Base-by-base conservation (phyloP, 2,113 vertebrate genomes). In the Mormyrus iriodes region DNA sequence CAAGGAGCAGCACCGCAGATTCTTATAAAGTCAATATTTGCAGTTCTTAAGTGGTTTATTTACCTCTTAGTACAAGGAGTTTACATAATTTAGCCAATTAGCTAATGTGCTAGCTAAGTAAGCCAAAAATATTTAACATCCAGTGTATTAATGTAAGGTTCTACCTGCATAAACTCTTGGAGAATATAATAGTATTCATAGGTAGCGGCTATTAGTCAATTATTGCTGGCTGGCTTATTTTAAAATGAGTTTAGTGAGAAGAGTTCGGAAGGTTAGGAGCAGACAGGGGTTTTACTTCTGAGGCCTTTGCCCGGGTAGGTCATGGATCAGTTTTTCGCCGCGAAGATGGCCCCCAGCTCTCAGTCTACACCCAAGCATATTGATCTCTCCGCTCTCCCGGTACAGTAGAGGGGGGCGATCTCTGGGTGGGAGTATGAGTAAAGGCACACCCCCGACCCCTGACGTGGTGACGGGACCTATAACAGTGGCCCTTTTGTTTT, bases 251-350 rank as follows among this genome's bases (percentile, higher is more conserved):
- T 35, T 24, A 48, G 39, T 13, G 39, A 83, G 21, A 46, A 39
- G 9, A 46, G 10, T 48, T 44, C n/a, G 9, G 82, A 84, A 12
- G 44, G 24, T 84, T 44, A 24, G 9, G 42, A 46, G 17, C 42
- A 83, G 44, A 82, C 6, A n/a, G n/a, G 17, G 17, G 48, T 46
- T 83, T 44, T 84, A 84, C 21, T 24, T 84, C n/a, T 3, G 44
- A 24, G 39, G 8, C 24, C 8, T 44, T 48, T 44, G 46, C 44
- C 42, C 44, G 49, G 31, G 4, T n/a, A 42, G 83, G 83, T 5
- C 27, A 95, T 95, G 95, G 94, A 89, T 83, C 89, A 94, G 27
- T 91, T 88, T 84, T 90, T 89, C 89, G 91, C 91, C 35, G 91
- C 91, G 0, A 90, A 92, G 35, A 19, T 89, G 0, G 87, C 91